phyloP scores from a whole-genome alignment of 2,113 vertebrate species.

The Gyps fulvus region DNA sequence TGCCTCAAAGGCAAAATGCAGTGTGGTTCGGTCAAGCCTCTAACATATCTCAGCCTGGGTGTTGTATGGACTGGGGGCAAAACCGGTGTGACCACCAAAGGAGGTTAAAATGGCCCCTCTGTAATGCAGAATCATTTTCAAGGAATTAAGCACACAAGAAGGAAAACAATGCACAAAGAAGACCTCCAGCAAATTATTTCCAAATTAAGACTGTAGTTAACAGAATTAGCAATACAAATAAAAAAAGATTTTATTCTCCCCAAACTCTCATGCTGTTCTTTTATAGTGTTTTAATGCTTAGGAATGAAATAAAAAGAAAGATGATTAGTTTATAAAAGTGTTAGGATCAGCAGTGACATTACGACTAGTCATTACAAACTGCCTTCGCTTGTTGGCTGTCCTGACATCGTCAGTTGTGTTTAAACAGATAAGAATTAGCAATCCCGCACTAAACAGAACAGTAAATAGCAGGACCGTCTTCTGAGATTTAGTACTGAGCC shows the following conservation, averaged over 20 bases:
- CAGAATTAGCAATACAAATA: background rate
- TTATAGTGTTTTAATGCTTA: background rate
- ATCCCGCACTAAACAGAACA: background rate
- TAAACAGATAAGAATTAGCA: slow-evolving; percentile 43
- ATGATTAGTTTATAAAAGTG: background rate
- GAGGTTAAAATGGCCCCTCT: background rate
- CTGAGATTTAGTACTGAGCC: slow-evolving; percentile 13
- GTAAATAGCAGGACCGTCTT: slow-evolving; percentile 11
- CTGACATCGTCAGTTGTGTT: background rate
- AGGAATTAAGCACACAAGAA: background rate
- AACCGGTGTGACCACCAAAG: too few species aligned
- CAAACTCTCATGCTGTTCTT: background rate
- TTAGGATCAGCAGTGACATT: background rate
- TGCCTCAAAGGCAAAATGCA: background rate
- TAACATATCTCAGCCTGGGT: background rate
- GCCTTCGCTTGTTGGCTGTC: background rate
- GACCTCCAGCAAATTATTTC: background rate
- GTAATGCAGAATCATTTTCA: background rate
- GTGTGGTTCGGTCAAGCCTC: background rate
- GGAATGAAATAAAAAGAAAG: background rate
- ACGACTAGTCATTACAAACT: background rate
- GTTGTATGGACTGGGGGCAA: background rate
- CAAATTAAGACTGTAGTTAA: background rate
- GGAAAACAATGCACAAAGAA: background rate
- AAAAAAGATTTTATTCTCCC: background rate